phyloP scores from a whole-genome alignment of 2,888 invertebrate species.

The Hyalella azteca region DNA sequence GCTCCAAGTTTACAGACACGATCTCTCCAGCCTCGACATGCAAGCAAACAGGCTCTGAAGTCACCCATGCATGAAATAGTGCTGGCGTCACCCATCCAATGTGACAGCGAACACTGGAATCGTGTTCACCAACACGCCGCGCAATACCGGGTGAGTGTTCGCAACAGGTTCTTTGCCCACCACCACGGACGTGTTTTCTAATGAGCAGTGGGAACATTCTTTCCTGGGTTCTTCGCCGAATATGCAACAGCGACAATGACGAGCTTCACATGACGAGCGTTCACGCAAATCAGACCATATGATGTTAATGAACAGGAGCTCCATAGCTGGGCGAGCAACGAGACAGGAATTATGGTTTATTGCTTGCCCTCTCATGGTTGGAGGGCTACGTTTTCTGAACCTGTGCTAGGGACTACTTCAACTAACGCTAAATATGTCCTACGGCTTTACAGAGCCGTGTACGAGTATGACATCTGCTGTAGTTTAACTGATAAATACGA shows the following conservation, averaged over 20 bases:
- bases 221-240: neutral
- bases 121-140: constrained; percentile 5
- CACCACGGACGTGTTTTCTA: neutral
- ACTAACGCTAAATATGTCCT: no score
- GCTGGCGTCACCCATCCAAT: neutral
- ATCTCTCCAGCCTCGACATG: no score
- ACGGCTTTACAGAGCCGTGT: no score
- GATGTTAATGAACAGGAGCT: neutral
- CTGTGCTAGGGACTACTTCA: no score
- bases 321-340: neutral
- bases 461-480: no score
- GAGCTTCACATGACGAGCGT: neutral
- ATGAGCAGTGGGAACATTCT: neutral
- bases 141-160: neutral
- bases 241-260: neutral
- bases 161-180: neutral
- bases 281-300: neutral
- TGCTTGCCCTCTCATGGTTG: neutral
- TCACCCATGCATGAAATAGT: constrained; percentile 25
- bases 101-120: constrained; percentile 12
- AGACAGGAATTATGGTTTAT: neutral
- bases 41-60: neutral
- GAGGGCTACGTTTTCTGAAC: no score
- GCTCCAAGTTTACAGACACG: no score
- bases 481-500: no score